Percentiles rank a stretch among this genome's conserved stretches.
Conservation (phyloP, 1,140 invertebrate genomes). For the Pseudachorutes palmiensis region DNA sequence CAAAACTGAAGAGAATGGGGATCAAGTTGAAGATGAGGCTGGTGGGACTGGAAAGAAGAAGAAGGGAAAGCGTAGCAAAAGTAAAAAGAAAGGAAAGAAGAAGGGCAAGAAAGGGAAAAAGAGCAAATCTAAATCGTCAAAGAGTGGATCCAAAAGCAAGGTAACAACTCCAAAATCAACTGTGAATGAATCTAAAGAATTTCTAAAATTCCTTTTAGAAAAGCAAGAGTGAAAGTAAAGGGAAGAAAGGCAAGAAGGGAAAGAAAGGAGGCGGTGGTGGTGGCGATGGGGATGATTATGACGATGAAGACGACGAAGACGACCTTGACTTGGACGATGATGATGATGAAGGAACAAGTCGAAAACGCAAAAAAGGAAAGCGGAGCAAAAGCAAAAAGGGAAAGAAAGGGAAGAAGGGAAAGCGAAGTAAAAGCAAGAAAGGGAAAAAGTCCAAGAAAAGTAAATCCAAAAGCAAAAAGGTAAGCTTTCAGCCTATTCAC, state of each 20-base stretch:
- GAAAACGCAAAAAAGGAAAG: not conserved
- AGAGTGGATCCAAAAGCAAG: constrained; percentile 2
- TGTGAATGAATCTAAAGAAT: not conserved
- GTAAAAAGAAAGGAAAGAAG: constrained; percentile 8
- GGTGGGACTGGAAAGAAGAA: constrained; percentile 10
- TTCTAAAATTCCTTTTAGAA: not conserved
- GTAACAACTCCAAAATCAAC: constrained; percentile 4
- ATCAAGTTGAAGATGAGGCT: constrained; percentile 16
- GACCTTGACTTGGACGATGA: too few species aligned
- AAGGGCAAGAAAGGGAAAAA: constrained; percentile 12
- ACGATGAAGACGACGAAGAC: too few species aligned
- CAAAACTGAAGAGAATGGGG: constrained; percentile 8
- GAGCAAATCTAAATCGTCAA: constrained; percentile 2
- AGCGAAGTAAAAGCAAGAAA: constrained; percentile 15
- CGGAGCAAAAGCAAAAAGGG: not conserved
- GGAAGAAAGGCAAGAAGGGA: constrained; percentile 3
- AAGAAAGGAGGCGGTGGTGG: too few species aligned
- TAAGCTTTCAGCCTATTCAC: constrained; percentile 22
- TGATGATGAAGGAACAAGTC: too few species aligned
- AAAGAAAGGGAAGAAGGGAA: not conserved
- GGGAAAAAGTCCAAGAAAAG: constrained; percentile 20
- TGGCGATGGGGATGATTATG: too few species aligned
- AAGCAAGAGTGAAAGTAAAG: constrained; percentile 4
- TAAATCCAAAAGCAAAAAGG: constrained; percentile 29
- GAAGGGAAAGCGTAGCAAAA: constrained; percentile 3